Evolutionary conservation across 2,888 invertebrate species (phyloP), one percentile per base, ranked within the genome.

Genomic region (Athalia rosae): DNA sequence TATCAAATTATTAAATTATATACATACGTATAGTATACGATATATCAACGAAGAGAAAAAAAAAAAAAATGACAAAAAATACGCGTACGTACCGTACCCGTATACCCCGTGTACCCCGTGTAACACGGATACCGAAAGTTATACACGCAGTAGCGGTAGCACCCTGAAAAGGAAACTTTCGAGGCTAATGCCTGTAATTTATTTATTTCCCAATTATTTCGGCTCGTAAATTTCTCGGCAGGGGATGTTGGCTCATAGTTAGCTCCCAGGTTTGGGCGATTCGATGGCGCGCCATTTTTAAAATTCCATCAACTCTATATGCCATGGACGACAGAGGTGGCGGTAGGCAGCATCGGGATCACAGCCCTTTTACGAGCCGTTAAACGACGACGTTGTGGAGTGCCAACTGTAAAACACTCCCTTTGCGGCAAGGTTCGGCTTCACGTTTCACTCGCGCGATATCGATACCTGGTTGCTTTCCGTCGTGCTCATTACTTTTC

Each of bases 151-250:
- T 69, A 28, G 41, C 56, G 5, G 50, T 43, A 9, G 28, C 15
- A 58, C 50, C 41, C 41, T 28, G 53, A 67, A 41, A 71, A 59
- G 62, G 41, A 80, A 84, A 83, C 83, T 83, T 82, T 79, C 59
- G 80, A 59, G 77, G 76, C 82, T 84, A 83, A 83, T 82, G 80
- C 80, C 80, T 80, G 82, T 84, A 84, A 85, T 84, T 86, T 86
- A 86, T 86, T 85, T 87, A 85, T 85, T 84, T 82, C 80, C 79
- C 84, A 82, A 86, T 87, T 84, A 85, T 85, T 84, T 81, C 80
- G 69, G 80, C 76, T 79, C 71, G 59, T 76, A 59, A 67, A 66
- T 58, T 63, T 61, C 76, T 76, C 53, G 53, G 45, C 71, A 58
- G 11, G 13, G 13, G 53, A 41, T 43, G 47, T 9, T 59, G 58